Base-by-base conservation (phyloP, 2,113 vertebrate species). In the Nesoenas mayeri region DNA sequence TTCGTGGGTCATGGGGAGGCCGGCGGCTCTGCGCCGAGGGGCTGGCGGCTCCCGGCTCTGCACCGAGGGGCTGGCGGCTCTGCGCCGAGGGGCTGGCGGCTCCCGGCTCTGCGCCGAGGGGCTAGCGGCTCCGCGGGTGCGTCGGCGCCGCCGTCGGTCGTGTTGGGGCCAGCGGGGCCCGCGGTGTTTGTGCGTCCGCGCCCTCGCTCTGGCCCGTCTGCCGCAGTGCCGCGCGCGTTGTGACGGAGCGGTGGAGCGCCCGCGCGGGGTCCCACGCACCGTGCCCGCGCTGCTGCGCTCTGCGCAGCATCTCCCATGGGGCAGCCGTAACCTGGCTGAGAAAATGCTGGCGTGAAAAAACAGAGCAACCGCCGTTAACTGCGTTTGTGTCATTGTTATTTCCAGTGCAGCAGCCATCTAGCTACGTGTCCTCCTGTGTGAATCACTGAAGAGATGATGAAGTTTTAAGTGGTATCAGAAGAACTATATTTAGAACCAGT, bases 181-280 rank as follows among this genome's bases (percentile, higher is more conserved):
- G 44, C 17, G 16, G 15, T 44, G 42, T 44, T 18, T 44, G 42
- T 25, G 28, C 51, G 13, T 26, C 51, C 15, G 51, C 14, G 11
- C 29, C 29, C 34, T 38, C 57, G 17, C 15, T 19, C 0, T 9
- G 6, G 21, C 47, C 8, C 0, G n/a, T 6, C 26, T 8, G 2
- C 5, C 1, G 2, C 0, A 1, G 4, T 7, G 47, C 5, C 8
- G 47, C 50, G 77, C 0, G 32, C 67, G 66, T 24, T 53, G 50
- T 22, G 51, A 19, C 12, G 14, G 21, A 24, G 50, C 11, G 12
- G 22, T 18, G 42, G 22, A 25, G 77, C 36, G 8, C 2, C 54
- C 17, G 2, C 2, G 16, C 5, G 3, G 16, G 47, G 8, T 47
- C 25, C 29, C 54, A 4, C 3, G 22, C 1, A 28, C 2, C 6